Evolutionary conservation across 2,797 vertebrate species (phyloP).

Genomic region (Sebastes iracundus): DNA sequence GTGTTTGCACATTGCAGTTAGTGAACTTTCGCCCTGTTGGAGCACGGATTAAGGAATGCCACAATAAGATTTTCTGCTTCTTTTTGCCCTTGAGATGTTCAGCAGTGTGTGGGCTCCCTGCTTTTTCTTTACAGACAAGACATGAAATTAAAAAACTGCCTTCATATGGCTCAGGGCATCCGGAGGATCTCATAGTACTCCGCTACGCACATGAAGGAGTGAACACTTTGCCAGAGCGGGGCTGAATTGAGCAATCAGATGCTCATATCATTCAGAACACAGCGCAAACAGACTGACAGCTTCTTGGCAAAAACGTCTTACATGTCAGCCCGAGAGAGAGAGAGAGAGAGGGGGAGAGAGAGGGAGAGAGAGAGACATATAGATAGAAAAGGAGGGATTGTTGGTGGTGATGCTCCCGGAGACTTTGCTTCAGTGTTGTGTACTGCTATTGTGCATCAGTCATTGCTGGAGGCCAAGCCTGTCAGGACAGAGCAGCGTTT

Average conservation of each 20-base stretch:
- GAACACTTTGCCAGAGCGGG: slow-evolving; percentile 23
- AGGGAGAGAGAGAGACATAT: background rate
- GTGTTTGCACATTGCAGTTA: background rate
- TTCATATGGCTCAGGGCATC: background rate
- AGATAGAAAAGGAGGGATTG: slow-evolving; percentile 49
- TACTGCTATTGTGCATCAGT: slow-evolving; percentile 72
- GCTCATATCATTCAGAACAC: slow-evolving; percentile 57
- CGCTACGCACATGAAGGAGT: background rate
- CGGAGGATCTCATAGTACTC: background rate
- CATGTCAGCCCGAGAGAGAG: slow-evolving; percentile 1
- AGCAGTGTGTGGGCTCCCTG: slow-evolving; percentile 12
- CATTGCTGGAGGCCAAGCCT: slow-evolving; percentile 79
- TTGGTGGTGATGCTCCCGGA: slow-evolving; percentile 66
- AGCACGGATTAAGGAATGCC: background rate
- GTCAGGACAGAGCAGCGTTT: slow-evolving; percentile 84
- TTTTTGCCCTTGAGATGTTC: background rate
- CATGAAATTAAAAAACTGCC: slow-evolving; percentile 21
- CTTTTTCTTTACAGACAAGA: slow-evolving; percentile 22
- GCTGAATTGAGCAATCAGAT: slow-evolving; percentile 54
- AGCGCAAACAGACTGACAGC: slow-evolving; percentile 63
- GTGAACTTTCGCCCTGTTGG: slow-evolving; percentile 9
- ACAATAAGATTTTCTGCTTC: background rate
- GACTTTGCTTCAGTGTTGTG: slow-evolving; percentile 59
- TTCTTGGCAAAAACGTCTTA: slow-evolving; percentile 51
- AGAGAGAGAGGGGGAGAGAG: background rate